phyloP scores from a whole-genome alignment of 1,140 invertebrate genomes.

The Aphaenogaster floridana region DNA sequence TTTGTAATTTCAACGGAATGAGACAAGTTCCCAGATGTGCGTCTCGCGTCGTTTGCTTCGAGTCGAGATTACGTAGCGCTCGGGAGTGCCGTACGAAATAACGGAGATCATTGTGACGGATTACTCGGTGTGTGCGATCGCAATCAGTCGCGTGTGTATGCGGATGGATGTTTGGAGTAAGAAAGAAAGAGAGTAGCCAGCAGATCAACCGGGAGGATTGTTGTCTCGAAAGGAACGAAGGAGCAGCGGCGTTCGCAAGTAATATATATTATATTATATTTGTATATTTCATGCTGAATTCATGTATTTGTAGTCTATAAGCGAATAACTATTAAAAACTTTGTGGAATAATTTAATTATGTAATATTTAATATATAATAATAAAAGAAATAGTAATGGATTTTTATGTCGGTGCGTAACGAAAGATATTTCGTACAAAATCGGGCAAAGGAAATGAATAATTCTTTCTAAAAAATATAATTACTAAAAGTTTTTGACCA shows the following conservation, averaged over 20 bases:
- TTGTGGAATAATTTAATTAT: background rate
- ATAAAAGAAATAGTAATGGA: background rate
- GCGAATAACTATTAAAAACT: background rate
- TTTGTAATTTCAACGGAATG: background rate
- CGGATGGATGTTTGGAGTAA: background rate
- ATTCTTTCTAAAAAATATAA: too few species aligned
- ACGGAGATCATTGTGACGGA: conserved; percentile 4
- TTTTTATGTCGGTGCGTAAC: background rate
- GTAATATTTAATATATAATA: background rate
- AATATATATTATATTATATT: background rate
- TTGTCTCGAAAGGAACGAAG: background rate
- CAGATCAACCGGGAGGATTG: background rate
- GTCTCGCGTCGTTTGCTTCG: background rate
- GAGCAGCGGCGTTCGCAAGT: background rate
- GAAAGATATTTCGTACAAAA: background rate
- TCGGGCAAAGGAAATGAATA: background rate
- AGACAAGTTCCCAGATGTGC: background rate
- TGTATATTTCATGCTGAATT: background rate
- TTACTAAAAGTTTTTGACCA: too few species aligned
- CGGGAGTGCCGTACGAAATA: conserved; percentile 25
- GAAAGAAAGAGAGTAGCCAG: background rate
- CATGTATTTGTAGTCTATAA: background rate
- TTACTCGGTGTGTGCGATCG: conserved; percentile 3
- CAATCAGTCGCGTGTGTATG: background rate
- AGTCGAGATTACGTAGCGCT: background rate